Evolutionary conservation across 2,113 vertebrate genomes (phyloP).

Genomic region (Chelonoidis abingdonii): DNA sequence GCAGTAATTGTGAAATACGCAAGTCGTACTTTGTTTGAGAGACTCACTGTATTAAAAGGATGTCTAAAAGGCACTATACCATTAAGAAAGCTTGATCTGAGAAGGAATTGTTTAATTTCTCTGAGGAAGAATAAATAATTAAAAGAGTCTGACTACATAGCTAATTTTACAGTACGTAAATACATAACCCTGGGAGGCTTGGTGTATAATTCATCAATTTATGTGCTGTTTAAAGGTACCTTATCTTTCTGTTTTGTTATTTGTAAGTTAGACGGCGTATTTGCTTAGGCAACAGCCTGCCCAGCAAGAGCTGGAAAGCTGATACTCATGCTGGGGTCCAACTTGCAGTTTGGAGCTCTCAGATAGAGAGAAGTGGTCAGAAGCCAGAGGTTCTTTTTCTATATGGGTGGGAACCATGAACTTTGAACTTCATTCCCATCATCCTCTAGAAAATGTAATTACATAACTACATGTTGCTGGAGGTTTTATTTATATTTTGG

Average conservation of each 20-base stretch:
- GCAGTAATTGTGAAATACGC: not conserved
- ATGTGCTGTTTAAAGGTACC: slow-evolving; percentile 28
- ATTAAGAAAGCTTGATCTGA: slow-evolving; percentile 36
- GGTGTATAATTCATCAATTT: not conserved
- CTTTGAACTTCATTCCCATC: not conserved
- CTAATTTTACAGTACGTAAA: slow-evolving; percentile 57
- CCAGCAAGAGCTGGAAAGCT: not conserved
- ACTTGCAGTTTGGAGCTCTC: not conserved
- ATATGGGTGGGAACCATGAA: not conserved
- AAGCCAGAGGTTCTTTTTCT: not conserved
- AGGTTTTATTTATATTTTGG: slow-evolving; percentile 16
- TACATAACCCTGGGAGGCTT: slow-evolving; percentile 24
- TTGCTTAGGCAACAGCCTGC: not conserved
- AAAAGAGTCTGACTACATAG: slow-evolving; percentile 21
- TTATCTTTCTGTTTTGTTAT: slow-evolving; percentile 11
- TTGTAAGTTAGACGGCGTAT: not conserved
- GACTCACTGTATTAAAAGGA: not conserved
- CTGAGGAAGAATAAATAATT: slow-evolving; percentile 18
- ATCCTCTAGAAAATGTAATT: not conserved
- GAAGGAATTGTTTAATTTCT: not conserved
- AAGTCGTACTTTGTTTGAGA: not conserved
- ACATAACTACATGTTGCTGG: not conserved
- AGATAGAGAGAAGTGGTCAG: not conserved
- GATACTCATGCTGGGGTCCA: rapidly evolving
- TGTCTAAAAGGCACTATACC: not conserved